phyloP scores from a whole-genome alignment of 2,113 vertebrate genomes.

The Natator depressus region DNA sequence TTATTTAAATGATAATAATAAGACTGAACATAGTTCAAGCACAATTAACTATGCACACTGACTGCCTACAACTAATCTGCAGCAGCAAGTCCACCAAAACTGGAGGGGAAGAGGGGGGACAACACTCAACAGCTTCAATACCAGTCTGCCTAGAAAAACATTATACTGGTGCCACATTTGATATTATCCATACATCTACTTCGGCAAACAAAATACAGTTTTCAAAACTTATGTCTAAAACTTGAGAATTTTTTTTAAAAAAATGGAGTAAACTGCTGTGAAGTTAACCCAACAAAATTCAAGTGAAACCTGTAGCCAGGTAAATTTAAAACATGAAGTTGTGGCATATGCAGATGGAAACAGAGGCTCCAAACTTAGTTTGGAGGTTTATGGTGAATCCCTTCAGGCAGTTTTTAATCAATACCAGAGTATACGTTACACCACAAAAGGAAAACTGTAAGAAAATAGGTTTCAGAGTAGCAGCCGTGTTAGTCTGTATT shows the following conservation, averaged over 20 bases:
- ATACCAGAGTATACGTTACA: not conserved
- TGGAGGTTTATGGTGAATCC: not conserved
- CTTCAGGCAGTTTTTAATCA: not conserved
- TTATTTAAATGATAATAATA: not conserved
- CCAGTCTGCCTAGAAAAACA: fast-evolving
- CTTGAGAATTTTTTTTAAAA: not conserved
- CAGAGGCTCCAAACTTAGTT: not conserved
- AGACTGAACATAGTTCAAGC: not conserved
- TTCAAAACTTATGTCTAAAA: not conserved
- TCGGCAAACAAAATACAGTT: no score
- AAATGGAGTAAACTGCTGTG: not conserved
- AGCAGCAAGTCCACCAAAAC: not conserved
- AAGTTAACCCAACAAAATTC: not conserved
- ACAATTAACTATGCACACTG: not conserved
- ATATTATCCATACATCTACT: fast-evolving
- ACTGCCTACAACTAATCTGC: not conserved
- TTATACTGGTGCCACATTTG: no score
- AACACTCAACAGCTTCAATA: not conserved
- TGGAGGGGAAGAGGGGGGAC: fast-evolving
- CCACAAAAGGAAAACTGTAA: not conserved
- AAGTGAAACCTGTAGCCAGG: fast-evolving
- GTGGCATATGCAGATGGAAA: not conserved
- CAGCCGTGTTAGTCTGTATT: no score
- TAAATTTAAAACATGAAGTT: not conserved
- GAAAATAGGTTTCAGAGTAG: not conserved